phyloP scores from a whole-genome alignment of 1,140 invertebrate species.

The Bombus waltoni region DNA sequence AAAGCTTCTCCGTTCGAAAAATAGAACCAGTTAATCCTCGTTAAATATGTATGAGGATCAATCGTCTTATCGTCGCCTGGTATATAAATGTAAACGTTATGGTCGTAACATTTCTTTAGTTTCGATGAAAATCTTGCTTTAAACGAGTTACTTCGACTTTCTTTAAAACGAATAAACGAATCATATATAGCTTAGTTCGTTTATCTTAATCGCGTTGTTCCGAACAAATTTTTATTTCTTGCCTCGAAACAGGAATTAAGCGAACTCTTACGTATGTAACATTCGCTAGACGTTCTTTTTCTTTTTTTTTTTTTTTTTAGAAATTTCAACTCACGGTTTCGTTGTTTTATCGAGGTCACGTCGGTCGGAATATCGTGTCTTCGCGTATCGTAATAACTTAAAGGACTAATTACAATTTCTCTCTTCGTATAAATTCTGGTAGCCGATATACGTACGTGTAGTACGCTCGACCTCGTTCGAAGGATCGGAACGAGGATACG shows the following conservation, averaged over 20 bases:
- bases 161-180: background rate
- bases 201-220: background rate
- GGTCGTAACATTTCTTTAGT: background rate
- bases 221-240: background rate
- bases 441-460: too few relatives aligned
- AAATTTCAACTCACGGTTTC: background rate
- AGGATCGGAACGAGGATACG: background rate
- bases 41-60: background rate
- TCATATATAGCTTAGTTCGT: too few relatives aligned
- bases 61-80: background rate
- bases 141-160: background rate
- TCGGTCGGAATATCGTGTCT: background rate
- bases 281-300: too few relatives aligned
- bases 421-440: too few relatives aligned
- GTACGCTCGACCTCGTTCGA: too few relatives aligned
- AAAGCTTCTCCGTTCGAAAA: background rate
- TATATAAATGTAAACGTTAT: background rate
- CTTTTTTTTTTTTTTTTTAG: background rate
- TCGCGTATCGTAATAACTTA: background rate
- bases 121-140: background rate
- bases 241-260: rapidly evolving
- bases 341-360: too few relatives aligned
- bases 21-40: background rate
- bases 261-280: rapidly evolving
- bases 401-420: too few relatives aligned